Evolutionary conservation across 1,140 invertebrate genomes (phyloP).

Genomic region (Schmidtea mediterranea): DNA sequence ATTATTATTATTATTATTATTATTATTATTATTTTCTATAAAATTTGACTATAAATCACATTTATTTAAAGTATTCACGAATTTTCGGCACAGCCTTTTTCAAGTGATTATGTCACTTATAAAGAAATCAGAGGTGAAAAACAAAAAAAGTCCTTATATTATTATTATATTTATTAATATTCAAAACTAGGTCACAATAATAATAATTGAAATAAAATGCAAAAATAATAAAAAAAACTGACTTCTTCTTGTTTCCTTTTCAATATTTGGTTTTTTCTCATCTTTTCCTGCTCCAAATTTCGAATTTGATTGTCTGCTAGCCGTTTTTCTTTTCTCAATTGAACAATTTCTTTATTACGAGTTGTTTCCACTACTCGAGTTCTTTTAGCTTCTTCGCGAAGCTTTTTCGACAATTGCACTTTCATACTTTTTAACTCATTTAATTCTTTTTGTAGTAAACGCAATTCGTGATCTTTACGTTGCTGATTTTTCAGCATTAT

Average conservation of each 20-base stretch:
- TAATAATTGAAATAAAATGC: too few relatives aligned
- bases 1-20: too few relatives aligned
- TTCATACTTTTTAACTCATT: background rate
- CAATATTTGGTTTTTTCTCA: background rate
- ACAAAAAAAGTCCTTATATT: too few relatives aligned
- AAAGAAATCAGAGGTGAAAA: too few relatives aligned
- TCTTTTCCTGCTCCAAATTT: background rate
- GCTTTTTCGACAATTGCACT: background rate
- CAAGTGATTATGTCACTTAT: too few relatives aligned
- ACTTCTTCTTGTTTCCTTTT: slow-evolving; percentile 1
- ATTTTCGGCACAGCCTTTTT: too few relatives aligned
- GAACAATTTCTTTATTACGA: background rate
- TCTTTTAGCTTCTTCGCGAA: slow-evolving; percentile 5
- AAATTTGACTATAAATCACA: too few relatives aligned
- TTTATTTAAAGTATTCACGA: too few relatives aligned
- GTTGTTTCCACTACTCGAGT: background rate
- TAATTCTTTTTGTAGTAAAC: slow-evolving; percentile 2
- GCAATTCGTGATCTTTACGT: background rate
- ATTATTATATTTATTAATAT: too few relatives aligned
- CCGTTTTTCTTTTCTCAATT: background rate
- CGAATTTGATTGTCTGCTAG: background rate
- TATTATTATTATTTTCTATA: too few relatives aligned
- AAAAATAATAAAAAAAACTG: too few relatives aligned
- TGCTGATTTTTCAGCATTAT: background rate
- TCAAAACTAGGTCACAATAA: too few relatives aligned